Evolutionary conservation across 2,113 vertebrate genomes (phyloP), one percentile per base, ranked within the genome.

Genomic region (Rhodinocichla rosea): DNA sequence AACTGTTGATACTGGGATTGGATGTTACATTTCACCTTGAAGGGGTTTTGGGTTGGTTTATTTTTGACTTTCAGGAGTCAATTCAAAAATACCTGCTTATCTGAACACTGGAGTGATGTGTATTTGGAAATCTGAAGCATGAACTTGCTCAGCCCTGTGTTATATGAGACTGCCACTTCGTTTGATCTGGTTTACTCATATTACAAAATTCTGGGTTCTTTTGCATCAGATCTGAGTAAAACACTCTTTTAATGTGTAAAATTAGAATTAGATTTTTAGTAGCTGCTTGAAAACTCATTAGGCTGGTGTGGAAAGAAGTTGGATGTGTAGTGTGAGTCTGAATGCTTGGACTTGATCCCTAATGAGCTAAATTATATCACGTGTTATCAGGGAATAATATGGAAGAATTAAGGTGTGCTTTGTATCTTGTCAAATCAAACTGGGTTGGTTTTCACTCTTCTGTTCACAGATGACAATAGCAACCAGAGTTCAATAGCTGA

Each of bases 401-500:
- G 13, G 13, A 75, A 53, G 15, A 64, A 45, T 44, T 20, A 42
- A 63, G 11, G 6, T 76, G 10, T 73, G 23, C 4, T 73, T 77
- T 80, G 55, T 73, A 33, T 70, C 49, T 90, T 56, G 55, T 33
- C 28, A 45, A 40, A 69, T 57, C 15, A 30, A 53, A 70, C 21
- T 44, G 60, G 1, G 15, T 45, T 77, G 23, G 0, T 81, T 83
- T 81, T n/a, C 78, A 33, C 60, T 71, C 53, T 63, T 75, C 28
- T 65, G 37, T 87, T 82, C 24, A 13, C 90, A 99, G 99, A 99
- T 83, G 99, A 99, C 83, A 99, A 99, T 94, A 99, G 99, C 98
- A 99, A 99, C 98, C 99, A 99, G 98, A 99, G 99, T 96, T 99
- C 99, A 86, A 99, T 99, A 92, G 99, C 99, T 7, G 99, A 99